Base-by-base conservation (phyloP, 1,140 invertebrate species). In the Conus ventricosus region DNA sequence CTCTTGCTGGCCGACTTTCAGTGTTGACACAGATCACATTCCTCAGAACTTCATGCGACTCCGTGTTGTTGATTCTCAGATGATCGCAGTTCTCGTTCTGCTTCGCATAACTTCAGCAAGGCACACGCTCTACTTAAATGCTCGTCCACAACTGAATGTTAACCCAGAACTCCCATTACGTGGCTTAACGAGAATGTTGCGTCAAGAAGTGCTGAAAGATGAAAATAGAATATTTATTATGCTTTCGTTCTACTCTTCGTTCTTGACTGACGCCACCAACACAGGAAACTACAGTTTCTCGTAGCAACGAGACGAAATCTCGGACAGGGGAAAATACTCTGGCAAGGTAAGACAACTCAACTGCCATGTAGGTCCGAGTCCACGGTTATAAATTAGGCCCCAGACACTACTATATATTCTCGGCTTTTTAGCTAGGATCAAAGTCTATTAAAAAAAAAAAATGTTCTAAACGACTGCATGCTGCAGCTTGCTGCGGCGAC, bases 201-300 rank as follows among this genome's bases (percentile, higher is more conserved):
- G 39, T 27, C 25, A 13, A 51, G 57, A 60, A 15, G 15, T 60
- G 15, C 8, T 60, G 57, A 60, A 39, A 39, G 39, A 39, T 39
- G 39, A 39, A 39, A 39, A 39, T 3, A 39, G 39, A 39, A 39
- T 39, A 39, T 39, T 39, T 39, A 39, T 39, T 39, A 39, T 39
- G 39, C 39, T 3, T 39, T 39, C 39, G 0, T 39, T 39, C 39
- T 1, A 39, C 39, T 78, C 4, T 7, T 4, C n/a, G 7, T 78
- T 78, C 76, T 27, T 54, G 7, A 1, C 51, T 20, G 39, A 27
- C 39, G 5, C 80, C 80, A 54, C 23, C 3, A 15, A 81, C 54
- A 81, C 80, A 81, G 80, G 80, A 81, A 81, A 81, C 20, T 54
- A 25, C 51, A 81, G 80, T 81, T 81, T 81, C 80, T 81, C 80